Base-by-base conservation (phyloP, 2,888 invertebrate species). In the Dendrolimus houi region DNA sequence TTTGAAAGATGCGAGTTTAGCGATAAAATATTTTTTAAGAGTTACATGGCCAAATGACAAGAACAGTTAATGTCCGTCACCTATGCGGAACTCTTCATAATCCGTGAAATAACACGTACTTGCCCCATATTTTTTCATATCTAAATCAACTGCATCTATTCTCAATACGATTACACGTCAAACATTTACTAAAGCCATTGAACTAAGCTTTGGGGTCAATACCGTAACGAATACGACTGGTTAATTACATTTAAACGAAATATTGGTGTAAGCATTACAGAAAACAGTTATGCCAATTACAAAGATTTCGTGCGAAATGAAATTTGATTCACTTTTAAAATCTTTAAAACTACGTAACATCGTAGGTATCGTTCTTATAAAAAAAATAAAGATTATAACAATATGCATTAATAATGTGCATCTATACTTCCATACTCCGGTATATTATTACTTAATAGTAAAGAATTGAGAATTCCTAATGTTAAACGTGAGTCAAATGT, bases 301-400 rank as follows among this genome's bases (percentile, higher is more conserved):
- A 59, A 9, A 60, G 62, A 57, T 59, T 56, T 62, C 60, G 58
- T 62, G 60, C 62, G 59, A 58, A 62, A 57, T 62, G 54, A 1
- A 64, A 47, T 63, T 63, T 64, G 54, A 54, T 62, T 62, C 65
- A 64, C 61, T 65, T 68, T 62, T 68, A 64, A 67, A 67, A 66
- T 76, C 74, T 69, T 64, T 6, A 29, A 47, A 9, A 12, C 12
- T 47, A 47, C 47, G 47, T 47, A 47, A 47, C 47, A 47, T 47
- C 10, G 47, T 47, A n/a, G n/a, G n/a, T n/a, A 47, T 47, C 12
- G 8, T 47, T 47, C 47, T 6, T 29, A 29, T 29, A 29, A 29
- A 29, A 2, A 29, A 14, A 29, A 29, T 29, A 29, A 29, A 29
- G 3, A 29, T 29, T 29, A 29, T 29, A 29, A 29, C 6, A 3